These are phyloP conservation scores for Luehdorfia chinensis DNA, from an alignment of 1,140 invertebrate genomes.

Conservation along the genomic window DNA sequence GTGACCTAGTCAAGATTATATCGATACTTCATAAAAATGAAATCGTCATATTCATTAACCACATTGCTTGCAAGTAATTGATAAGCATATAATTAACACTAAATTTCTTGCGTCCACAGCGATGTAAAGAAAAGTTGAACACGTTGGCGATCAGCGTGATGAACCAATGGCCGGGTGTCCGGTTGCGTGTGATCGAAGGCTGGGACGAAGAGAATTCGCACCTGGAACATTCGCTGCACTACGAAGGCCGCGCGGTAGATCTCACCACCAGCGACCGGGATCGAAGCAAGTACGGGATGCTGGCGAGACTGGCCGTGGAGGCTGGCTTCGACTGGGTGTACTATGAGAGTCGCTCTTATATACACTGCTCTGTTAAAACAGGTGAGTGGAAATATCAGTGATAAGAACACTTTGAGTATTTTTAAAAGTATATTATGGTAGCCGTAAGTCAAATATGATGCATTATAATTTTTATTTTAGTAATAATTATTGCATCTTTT, in stretches of 20 bases:
- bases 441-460: too few relatives aligned
- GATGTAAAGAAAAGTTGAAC: constrained; percentile 96
- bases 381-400: constrained; percentile 81
- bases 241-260: constrained; percentile 97
- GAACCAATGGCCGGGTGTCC: constrained; percentile 98
- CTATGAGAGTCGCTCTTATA: constrained; percentile 95
- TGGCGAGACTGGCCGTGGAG: constrained; percentile 96
- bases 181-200: constrained; percentile 93
- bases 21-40: too few relatives aligned
- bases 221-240: constrained; percentile 91
- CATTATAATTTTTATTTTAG: too few relatives aligned
- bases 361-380: constrained; percentile 98
- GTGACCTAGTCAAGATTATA: too few relatives aligned
- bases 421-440: too few relatives aligned
- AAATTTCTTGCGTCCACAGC: constrained; percentile 78
- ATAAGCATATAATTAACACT: too few relatives aligned
- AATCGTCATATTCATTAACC: too few relatives aligned
- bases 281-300: constrained; percentile 95
- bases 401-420: background rate
- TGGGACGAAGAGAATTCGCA: constrained; percentile 95
- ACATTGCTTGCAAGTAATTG: too few relatives aligned
- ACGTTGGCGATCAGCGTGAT: constrained; percentile 96
- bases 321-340: constrained; percentile 99
- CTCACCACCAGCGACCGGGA: constrained; percentile 96
- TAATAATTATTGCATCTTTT: too few relatives aligned